These are phyloP conservation scores for Peromyscus maniculatus DNA, from an alignment of 2,113 vertebrate genomes.

Conservation along the genomic window DNA sequence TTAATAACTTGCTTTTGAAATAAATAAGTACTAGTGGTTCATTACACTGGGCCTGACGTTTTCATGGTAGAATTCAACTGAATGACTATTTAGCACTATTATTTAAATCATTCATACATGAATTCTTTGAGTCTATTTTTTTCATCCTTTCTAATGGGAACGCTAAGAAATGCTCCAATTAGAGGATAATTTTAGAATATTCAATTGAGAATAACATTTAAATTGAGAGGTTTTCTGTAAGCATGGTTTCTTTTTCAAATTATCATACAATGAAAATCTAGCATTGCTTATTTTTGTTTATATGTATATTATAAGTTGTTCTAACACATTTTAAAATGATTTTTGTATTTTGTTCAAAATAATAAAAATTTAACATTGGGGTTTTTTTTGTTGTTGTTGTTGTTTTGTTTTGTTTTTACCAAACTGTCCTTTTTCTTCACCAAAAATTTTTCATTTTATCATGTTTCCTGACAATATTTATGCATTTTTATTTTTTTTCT, in stretches of 20 bases:
- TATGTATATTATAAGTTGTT: background rate
- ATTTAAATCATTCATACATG: constrained; percentile 52
- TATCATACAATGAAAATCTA: constrained; percentile 3
- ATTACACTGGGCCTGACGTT: constrained; percentile 21
- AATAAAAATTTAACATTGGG: background rate
- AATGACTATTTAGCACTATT: constrained; percentile 68
- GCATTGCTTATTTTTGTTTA: background rate
- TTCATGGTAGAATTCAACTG: constrained; percentile 62
- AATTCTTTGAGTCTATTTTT: background rate
- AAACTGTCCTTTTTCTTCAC: background rate
- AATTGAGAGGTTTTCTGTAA: constrained; percentile 8
- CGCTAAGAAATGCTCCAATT: constrained; percentile 30
- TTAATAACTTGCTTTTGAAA: constrained; percentile 70
- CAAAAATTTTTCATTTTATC: background rate
- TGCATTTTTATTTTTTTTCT: background rate
- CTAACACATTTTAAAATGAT: background rate
- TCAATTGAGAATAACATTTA: constrained; percentile 2
- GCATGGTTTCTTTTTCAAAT: background rate
- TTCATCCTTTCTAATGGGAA: constrained; percentile 14
- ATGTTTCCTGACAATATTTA: background rate
- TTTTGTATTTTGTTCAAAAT: background rate
- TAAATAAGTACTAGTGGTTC: constrained; percentile 74
- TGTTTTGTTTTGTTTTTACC: background rate
- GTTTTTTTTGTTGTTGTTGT: too few species aligned
- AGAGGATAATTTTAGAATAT: constrained; percentile 16